Conservation (phyloP, 2,113 vertebrate species). For the Microcebus ravelobensis region DNA sequence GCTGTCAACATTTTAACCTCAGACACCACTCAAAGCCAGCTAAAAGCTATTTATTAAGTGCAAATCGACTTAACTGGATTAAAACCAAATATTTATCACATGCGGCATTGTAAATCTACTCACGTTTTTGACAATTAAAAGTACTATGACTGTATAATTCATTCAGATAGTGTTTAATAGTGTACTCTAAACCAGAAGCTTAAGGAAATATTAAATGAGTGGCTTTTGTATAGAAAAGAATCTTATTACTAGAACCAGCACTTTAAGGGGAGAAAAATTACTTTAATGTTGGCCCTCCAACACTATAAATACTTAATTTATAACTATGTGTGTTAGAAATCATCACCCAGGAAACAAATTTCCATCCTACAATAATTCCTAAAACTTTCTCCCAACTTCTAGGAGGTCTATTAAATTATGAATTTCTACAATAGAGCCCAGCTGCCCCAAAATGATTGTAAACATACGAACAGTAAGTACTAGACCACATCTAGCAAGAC, state of each 20-base stretch:
- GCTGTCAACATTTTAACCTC: background rate
- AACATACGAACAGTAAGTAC: background rate
- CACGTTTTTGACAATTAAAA: accelerated
- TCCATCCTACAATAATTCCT: background rate
- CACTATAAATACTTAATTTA: background rate
- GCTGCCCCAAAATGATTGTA: background rate
- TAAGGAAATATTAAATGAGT: background rate
- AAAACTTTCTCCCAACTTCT: background rate
- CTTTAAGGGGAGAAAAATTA: background rate
- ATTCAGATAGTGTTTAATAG: accelerated
- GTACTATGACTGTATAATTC: background rate
- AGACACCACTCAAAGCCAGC: background rate
- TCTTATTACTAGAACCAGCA: background rate
- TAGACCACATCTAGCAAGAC: background rate
- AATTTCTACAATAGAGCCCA: background rate
- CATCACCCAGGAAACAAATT: background rate
- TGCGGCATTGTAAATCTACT: background rate
- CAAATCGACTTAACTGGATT: background rate
- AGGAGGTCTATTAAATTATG: background rate
- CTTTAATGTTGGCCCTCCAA: background rate
- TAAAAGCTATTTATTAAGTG: slow-evolving; percentile 33
- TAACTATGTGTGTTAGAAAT: background rate
- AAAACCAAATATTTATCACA: background rate
- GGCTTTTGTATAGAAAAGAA: background rate
- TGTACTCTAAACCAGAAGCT: accelerated